These are phyloP conservation scores for Ooceraea biroi DNA, from an alignment of 1,140 invertebrate species.

Conservation along the genomic window DNA sequence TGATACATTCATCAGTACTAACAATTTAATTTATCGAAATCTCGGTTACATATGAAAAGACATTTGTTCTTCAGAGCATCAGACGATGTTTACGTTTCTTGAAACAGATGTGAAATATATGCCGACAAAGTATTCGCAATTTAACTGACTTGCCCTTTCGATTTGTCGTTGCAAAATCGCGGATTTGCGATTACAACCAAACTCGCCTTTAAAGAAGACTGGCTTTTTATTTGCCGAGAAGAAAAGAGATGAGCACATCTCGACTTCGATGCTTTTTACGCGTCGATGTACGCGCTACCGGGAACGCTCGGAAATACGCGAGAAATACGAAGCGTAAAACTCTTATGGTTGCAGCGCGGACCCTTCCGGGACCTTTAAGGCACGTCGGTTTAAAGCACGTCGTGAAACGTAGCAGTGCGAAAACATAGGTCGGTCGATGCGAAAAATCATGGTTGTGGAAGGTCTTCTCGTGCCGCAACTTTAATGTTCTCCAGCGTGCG, in stretches of 20 bases:
- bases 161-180: slow-evolving; percentile 35
- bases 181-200: slow-evolving; percentile 43
- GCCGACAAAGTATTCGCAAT: slow-evolving; percentile 35
- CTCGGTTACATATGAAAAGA: not conserved
- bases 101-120: slow-evolving; percentile 40
- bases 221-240: slow-evolving; percentile 55
- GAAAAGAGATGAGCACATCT: slow-evolving; percentile 50
- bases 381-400: slow-evolving; percentile 22
- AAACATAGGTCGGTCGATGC: not conserved
- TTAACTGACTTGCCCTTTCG: slow-evolving; percentile 45
- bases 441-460: slow-evolving; percentile 10
- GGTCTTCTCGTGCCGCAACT: not conserved
- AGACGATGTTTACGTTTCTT: not conserved
- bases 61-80: not conserved
- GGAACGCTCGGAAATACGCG: slow-evolving; percentile 46
- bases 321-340: slow-evolving; percentile 34
- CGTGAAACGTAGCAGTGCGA: slow-evolving; percentile 10
- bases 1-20: not conserved
- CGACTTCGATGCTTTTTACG: slow-evolving; percentile 53
- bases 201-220: slow-evolving; percentile 45
- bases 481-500: not conserved
- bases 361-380: slow-evolving; percentile 35
- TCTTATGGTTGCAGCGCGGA: slow-evolving; percentile 27
- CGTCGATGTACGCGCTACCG: not conserved
- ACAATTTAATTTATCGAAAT: slow-evolving; percentile 9